phyloP scores from a whole-genome alignment of 2,113 vertebrate genomes.

The Psittacus erithacus region DNA sequence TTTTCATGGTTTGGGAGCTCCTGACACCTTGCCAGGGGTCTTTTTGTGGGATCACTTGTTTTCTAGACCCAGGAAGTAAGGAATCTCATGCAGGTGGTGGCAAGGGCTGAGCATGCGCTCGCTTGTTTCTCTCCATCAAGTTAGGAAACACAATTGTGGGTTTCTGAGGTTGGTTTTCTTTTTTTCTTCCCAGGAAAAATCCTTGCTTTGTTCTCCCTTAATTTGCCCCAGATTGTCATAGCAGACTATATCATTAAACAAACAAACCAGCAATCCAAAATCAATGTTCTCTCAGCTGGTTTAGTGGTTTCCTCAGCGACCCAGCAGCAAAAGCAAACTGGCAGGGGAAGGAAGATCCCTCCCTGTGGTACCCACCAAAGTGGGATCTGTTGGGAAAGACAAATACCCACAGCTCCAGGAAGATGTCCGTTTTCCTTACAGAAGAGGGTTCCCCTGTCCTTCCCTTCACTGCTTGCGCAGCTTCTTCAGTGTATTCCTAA shows the following conservation, averaged over 20 bases:
- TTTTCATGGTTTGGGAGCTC: background rate
- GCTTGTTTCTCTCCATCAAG: background rate
- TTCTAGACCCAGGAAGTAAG: background rate
- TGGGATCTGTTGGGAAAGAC: background rate
- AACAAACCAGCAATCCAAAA: slow-evolving; percentile 4
- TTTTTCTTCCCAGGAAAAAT: background rate
- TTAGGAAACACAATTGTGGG: background rate
- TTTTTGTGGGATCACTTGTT: background rate
- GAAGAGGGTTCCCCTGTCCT: background rate
- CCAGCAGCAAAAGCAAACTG: background rate
- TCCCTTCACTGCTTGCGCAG: accelerated
- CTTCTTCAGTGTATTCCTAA: background rate
- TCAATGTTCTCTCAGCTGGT: background rate
- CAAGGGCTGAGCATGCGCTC: background rate
- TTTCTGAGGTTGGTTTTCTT: background rate
- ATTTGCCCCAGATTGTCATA: slow-evolving; percentile 39
- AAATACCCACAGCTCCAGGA: background rate
- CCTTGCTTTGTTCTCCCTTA: slow-evolving; percentile 22
- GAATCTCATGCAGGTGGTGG: background rate
- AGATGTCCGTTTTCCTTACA: background rate
- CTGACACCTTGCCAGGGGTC: background rate
- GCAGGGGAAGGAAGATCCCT: background rate
- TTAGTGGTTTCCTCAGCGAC: slow-evolving; percentile 14
- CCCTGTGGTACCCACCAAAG: background rate
- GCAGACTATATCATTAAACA: background rate